phyloP scores from a whole-genome alignment of 1,140 invertebrate species.

The Pogonomyrmex barbatus region DNA sequence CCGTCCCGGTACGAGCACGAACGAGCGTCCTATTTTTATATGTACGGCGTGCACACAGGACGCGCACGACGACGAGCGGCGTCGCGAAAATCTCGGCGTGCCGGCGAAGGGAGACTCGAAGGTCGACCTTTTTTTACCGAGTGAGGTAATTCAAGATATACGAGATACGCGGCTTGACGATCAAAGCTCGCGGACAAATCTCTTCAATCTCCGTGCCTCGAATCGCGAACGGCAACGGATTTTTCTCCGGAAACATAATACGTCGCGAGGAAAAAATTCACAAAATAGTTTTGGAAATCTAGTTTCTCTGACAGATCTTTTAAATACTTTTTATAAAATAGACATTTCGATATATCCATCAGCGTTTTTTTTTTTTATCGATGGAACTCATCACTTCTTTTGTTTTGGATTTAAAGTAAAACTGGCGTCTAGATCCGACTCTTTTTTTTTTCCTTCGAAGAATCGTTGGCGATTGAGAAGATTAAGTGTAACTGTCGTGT shows the following conservation, averaged over 20 bases:
- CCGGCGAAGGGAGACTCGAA: conserved; percentile 32
- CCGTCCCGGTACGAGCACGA: background rate
- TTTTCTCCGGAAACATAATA: background rate
- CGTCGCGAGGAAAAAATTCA: background rate
- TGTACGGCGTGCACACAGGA: background rate
- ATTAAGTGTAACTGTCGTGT: background rate
- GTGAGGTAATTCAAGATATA: background rate
- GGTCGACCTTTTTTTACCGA: conserved; percentile 39
- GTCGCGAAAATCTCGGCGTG: conserved; percentile 46
- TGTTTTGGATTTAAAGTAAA: background rate
- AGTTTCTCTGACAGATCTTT: background rate
- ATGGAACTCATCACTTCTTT: background rate
- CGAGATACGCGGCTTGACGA: background rate
- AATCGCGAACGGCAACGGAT: background rate
- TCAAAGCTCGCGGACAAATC: background rate
- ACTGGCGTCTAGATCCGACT: background rate
- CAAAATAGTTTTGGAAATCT: background rate
- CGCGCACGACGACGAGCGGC: conserved; percentile 29
- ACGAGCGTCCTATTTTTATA: conserved; percentile 69
- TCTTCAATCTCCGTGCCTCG: background rate
- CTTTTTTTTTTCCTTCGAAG: background rate
- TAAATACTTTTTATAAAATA: no score
- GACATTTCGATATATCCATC: no score
- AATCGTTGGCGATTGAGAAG: background rate
- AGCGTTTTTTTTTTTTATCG: no score